These are phyloP conservation scores for Merodon equestris DNA, from an alignment of 2,888 invertebrate genomes.

Conservation along the genomic window DNA sequence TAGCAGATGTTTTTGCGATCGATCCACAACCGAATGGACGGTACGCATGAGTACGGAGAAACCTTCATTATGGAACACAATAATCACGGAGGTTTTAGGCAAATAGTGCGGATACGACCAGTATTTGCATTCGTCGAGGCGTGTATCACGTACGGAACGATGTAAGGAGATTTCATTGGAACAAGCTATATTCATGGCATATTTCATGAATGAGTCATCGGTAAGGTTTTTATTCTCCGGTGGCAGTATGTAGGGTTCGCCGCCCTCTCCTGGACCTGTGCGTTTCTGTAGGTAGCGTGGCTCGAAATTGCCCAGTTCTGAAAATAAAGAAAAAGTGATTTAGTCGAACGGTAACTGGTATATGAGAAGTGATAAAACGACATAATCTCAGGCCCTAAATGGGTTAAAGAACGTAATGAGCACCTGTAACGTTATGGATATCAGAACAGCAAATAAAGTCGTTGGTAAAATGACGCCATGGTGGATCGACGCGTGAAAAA, in stretches of 20 bases:
- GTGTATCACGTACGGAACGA: slow-evolving; percentile 92
- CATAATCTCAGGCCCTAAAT: no score
- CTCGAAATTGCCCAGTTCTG: slow-evolving; percentile 92
- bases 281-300: slow-evolving; percentile 82
- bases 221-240: slow-evolving; percentile 91
- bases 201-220: slow-evolving; percentile 93
- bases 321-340: slow-evolving; percentile 2
- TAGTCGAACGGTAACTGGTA: no score
- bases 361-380: no score
- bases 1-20: slow-evolving; percentile 88
- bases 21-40: slow-evolving; percentile 92
- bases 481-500: no score
- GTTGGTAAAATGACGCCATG: no score
- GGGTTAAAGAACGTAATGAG: no score
- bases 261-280: slow-evolving; percentile 90
- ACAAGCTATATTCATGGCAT: slow-evolving; percentile 98
- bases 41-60: slow-evolving; percentile 95
- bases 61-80: slow-evolving; percentile 88
- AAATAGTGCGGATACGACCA: slow-evolving; percentile 96
- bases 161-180: slow-evolving; percentile 97
- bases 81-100: slow-evolving; percentile 86
- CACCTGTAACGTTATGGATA: no score
- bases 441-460: no score
- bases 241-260: slow-evolving; percentile 85
- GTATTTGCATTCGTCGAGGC: slow-evolving; percentile 93